Evolutionary conservation across 2,797 vertebrate species (phyloP).

Genomic region (Gymnocypris eckloni): DNA sequence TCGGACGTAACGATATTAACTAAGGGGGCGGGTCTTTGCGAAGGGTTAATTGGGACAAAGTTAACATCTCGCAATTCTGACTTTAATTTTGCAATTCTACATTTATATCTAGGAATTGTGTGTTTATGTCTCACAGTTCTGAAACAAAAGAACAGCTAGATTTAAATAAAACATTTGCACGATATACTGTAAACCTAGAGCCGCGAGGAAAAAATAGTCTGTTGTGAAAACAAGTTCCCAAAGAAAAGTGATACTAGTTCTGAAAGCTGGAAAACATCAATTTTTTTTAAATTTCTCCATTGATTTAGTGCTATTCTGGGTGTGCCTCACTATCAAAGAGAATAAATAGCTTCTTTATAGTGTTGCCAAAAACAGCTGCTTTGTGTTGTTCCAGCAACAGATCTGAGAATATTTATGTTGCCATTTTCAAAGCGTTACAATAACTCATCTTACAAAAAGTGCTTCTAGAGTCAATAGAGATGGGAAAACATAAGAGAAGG

Average conservation of each 20-base stretch:
- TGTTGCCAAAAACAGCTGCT: conserved; percentile 10
- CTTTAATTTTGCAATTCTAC: no score
- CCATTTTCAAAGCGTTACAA: not conserved
- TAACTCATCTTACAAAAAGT: conserved; percentile 13
- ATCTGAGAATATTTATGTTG: conserved; percentile 14
- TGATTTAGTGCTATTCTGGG: not conserved
- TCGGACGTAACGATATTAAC: no score
- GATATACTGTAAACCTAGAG: not conserved
- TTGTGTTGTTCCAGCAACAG: conserved; percentile 21
- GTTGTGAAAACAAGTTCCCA: not conserved
- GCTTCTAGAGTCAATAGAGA: conserved; percentile 1
- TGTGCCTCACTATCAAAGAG: not conserved
- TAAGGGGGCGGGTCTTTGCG: no score
- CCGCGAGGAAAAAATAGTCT: not conserved
- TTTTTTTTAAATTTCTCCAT: not conserved
- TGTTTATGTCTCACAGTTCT: no score
- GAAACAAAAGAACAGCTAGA: no score
- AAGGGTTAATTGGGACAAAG: no score
- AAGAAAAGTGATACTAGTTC: not conserved
- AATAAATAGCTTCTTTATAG: not conserved
- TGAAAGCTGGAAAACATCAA: not conserved
- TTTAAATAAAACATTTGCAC: not conserved
- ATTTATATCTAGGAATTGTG: no score
- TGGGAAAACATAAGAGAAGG: not conserved
- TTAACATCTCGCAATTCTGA: no score